A percentile compares a stretch with the other conserved stretches of the same genome.
Conservation (phyloP, 2,797 vertebrate genomes). For the Lacerta bilineata region DNA sequence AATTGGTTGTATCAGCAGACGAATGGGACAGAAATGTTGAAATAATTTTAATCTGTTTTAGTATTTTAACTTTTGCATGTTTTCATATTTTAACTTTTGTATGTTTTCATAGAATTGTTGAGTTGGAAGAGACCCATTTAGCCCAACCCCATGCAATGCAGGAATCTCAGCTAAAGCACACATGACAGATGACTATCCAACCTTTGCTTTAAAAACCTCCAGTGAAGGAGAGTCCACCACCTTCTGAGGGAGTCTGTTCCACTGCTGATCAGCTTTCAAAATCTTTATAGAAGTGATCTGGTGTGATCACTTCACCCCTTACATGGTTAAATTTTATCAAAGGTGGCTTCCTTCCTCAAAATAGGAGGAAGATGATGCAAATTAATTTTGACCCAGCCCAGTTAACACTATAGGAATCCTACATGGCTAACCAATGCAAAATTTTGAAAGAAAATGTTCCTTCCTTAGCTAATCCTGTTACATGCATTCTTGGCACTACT, state of each 20-base stretch:
- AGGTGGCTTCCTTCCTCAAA: background rate
- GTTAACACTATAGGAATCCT: background rate
- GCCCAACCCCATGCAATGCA: no score
- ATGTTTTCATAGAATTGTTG: no score
- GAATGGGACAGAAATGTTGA: no score
- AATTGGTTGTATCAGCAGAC: background rate
- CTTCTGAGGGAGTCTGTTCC: no score
- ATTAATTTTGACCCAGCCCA: background rate
- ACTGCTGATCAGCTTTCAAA: background rate
- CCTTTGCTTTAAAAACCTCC: no score
- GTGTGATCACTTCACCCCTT: background rate
- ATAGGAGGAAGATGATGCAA: background rate
- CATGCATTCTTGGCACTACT: background rate
- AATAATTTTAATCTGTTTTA: no score
- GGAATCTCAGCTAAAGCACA: no score
- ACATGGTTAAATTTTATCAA: background rate
- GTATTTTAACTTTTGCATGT: no score
- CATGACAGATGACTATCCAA: no score
- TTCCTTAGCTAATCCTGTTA: background rate
- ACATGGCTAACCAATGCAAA: background rate
- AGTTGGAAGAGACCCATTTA: no score
- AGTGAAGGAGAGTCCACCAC: no score
- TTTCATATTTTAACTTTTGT: no score
- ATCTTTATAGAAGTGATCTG: background rate
- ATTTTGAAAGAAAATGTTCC: background rate